Evolutionary conservation across 2,888 invertebrate species (phyloP).

Genomic region (Rhynchonema sp.): DNA sequence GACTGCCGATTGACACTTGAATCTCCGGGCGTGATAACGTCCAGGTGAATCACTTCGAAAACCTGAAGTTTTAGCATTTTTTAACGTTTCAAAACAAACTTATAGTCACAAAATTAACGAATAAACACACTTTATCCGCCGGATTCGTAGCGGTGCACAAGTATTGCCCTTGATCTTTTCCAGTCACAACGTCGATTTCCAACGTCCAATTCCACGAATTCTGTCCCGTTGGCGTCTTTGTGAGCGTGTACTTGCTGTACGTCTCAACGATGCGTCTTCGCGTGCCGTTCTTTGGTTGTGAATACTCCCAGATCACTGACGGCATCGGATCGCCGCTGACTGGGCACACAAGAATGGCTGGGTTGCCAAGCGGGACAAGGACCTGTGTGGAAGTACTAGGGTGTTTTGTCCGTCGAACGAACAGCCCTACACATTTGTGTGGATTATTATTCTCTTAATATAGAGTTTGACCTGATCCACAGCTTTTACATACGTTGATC

Average conservation of each 20-base stretch:
- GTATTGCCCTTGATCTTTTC: not conserved
- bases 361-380: not conserved
- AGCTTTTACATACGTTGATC: too few species aligned
- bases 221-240: not conserved
- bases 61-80: too few species aligned
- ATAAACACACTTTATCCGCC: not conserved
- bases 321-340: not conserved
- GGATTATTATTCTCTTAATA: too few species aligned
- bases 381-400: too few species aligned
- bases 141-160: not conserved
- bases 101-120: too few species aligned
- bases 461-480: too few species aligned
- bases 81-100: too few species aligned
- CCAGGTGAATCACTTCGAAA: not conserved
- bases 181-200: not conserved
- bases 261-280: not conserved
- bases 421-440: too few species aligned
- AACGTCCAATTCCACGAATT: not conserved
- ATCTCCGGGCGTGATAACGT: not conserved
- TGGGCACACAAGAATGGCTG: not conserved
- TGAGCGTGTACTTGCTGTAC: not conserved
- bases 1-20: too few species aligned
- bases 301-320: not conserved
- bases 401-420: too few species aligned
- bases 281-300: not conserved